Evolutionary conservation across 37 sponge, comb jelly and placozoan species (phyloP).

Genomic region (Amphimedon queenslandica): DNA sequence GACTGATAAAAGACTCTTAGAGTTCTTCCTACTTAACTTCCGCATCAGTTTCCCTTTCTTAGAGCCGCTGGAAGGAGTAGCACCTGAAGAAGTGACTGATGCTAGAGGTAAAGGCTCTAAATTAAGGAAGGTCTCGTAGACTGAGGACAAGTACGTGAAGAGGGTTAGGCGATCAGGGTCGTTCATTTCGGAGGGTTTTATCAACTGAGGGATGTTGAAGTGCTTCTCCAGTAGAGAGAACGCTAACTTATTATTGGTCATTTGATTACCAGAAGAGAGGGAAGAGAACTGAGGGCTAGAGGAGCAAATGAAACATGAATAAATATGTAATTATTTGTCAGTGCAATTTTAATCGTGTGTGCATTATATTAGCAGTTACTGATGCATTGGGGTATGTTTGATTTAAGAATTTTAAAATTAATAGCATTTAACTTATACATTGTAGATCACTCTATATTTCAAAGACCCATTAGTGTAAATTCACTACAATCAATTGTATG

Average conservation of each 20-base stretch:
- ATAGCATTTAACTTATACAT: no score
- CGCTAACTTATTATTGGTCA: conserved; percentile 44
- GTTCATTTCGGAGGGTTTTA: conserved; percentile 74
- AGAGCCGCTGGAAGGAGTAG: not conserved
- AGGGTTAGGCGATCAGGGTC: conserved; percentile 64
- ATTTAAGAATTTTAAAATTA: no score
- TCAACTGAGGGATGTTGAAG: conserved; percentile 41
- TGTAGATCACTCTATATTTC: no score
- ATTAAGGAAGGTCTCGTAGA: conserved; percentile 65
- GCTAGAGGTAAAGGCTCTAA: conserved; percentile 27
- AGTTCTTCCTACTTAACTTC: not conserved
- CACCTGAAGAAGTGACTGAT: not conserved
- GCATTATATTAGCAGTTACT: not conserved
- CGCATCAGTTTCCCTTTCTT: not conserved
- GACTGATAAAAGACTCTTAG: not conserved
- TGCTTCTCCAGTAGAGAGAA: conserved; percentile 68
- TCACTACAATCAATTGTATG: no score
- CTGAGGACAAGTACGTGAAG: conserved; percentile 62
- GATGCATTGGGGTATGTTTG: no score
- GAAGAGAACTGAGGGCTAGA: conserved; percentile 33
- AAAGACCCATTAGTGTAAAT: no score
- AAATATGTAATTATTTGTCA: not conserved
- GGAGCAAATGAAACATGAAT: conserved; percentile 1
- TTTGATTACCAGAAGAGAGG: conserved; percentile 26
- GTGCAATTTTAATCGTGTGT: not conserved